These are phyloP conservation scores for Neogobius melanostomus DNA, from an alignment of 2,113 vertebrate species.

Conservation along the genomic window DNA sequence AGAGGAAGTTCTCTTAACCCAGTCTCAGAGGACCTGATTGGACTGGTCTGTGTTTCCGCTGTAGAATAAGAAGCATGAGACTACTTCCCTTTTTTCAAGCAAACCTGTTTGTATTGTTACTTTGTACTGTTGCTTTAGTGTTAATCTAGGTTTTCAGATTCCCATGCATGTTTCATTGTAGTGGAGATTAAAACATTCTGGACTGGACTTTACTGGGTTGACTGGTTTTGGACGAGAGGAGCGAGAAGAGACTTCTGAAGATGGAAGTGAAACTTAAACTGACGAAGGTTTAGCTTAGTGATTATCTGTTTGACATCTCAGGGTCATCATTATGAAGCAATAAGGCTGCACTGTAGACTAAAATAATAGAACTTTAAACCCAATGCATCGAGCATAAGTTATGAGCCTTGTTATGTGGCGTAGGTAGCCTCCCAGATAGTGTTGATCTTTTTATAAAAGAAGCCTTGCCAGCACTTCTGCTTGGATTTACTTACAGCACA, in stretches of 20 bases:
- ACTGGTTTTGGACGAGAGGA: too few relatives aligned
- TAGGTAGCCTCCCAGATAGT: constrained; percentile 14
- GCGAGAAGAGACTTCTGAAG: too few relatives aligned
- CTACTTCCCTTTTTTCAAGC: not conserved
- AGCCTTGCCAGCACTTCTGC: constrained; percentile 57
- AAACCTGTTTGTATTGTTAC: not conserved
- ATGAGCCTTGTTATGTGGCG: constrained; percentile 1
- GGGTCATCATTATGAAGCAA: constrained; percentile 3
- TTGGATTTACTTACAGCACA: constrained; percentile 50
- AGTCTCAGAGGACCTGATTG: not conserved
- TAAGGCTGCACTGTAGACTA: constrained; percentile 12
- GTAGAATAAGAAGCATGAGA: not conserved
- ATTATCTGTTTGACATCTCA: constrained; percentile 44
- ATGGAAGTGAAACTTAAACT: too few relatives aligned
- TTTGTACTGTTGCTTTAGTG: not conserved
- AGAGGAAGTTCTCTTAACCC: constrained; percentile 1
- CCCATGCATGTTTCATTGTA: too few relatives aligned
- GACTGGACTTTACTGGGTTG: too few relatives aligned
- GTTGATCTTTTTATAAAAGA: constrained; percentile 74
- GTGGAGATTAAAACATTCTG: too few relatives aligned
- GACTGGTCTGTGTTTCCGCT: not conserved
- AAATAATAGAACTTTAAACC: constrained; percentile 40
- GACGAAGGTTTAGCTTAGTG: not conserved
- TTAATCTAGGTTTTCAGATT: too few relatives aligned
- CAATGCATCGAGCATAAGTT: not conserved